Base-by-base conservation (phyloP, 2,888 invertebrate genomes). In the Erebia epiphron region DNA sequence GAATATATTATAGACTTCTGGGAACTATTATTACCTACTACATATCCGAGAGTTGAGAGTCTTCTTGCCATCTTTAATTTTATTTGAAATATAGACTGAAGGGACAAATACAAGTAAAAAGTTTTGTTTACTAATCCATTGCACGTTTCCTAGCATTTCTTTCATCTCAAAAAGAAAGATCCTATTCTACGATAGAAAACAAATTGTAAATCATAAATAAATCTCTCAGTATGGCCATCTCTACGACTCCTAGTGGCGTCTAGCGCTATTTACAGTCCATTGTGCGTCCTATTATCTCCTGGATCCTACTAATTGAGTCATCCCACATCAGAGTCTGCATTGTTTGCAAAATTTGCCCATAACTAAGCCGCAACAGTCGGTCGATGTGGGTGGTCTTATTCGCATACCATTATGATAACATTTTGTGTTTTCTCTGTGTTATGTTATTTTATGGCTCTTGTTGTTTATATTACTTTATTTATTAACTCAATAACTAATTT, bases 331-430 rank as follows among this genome's bases (percentile, higher is more conserved):
- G 75, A 77, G 80, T 82, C 78, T 82, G 86, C 82, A 90, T 92
- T 92, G 91, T 91, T 92, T 90, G 92, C 91, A 87, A 92, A 91
- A 89, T 86, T 87, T 82, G 80, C 82, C 86, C 87, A 83, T 88
- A 86, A 86, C 82, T 85, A 81, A 80, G 78, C 83, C 82, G 77
- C 82, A 81, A 81, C 78, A 79, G 78, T 75, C 75, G 63, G 65
- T 50, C 87, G 63, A 79, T 81, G 86, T 90, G 92, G 91, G 92
- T 90, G 92, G 92, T 84, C 89, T 78, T 75, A 75, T 71, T 75
- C 75, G 63, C 75, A 75, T 78, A 74, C 76, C 77, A 75, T 78
- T 78, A 71, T 70, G 63, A 71, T 67, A 60, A 69, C 73, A 77
- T 73, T 74, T 77, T 75, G 71, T 69, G 52, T 72, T 72, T 75